Evolutionary conservation across 2,113 vertebrate species (phyloP), one percentile per base, ranked within the genome.

Genomic region (Ammospiza nelsoni): DNA sequence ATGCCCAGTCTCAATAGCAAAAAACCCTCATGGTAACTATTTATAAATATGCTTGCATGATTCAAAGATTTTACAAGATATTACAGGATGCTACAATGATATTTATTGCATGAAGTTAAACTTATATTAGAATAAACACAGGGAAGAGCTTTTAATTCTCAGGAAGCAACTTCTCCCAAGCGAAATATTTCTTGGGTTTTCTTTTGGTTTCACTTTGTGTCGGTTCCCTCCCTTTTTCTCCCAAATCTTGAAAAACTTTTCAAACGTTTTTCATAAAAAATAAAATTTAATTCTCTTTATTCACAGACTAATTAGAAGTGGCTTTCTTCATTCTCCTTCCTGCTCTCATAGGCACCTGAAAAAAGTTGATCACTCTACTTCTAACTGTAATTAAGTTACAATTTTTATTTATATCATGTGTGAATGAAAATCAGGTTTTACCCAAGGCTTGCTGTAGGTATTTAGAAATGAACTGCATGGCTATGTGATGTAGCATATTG

Each of bases 171-270:
- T 66, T 89, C 67, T 52, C 41, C 12, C 13, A 46, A 35, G 20
- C 5, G 9, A 61, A 58, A 19, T 46, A 43, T 69, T 69, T 69
- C 4, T 17, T 69, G n/a, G 8, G 2, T 21, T 84, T 62, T 41
- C 25, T 35, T 54, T 55, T 29, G 5, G 4, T 31, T 66, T 73
- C 16, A 0, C 3, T 31, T 35, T 49, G 33, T 31, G 16, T 23
- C 27, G 2, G 3, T 31, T 69, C 8, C 3, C 4, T 33, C 5
- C 3, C 9, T 9, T 51, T 22, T 13, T 5, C 4, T 29, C 15
- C 5, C 4, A 68, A 39, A 12, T 46, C 29, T 21, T 81, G 8
- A 9, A 65, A 81, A 23, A 7, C 5, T 46, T 89, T 76, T 41
- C 14, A 69, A 84, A 84, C 51, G 5, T 5, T 85, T 71, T 43